Base-by-base conservation (phyloP, 2,888 invertebrate genomes). In the Neelides folsomi region DNA sequence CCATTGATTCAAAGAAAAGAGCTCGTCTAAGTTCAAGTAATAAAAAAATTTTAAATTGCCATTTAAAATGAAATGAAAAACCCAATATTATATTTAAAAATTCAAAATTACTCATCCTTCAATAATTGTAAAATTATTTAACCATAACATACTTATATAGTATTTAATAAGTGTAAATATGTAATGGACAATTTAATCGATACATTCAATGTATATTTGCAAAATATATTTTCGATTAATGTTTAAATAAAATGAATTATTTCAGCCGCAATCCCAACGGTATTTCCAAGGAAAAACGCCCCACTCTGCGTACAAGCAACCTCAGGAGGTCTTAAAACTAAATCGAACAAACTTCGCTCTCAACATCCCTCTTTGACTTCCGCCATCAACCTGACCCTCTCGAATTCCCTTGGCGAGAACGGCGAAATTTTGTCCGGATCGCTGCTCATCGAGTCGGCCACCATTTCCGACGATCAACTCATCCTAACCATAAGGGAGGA, bases 11-110 rank as follows among this genome's bases (percentile, higher is more conserved):
- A 2, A 64, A 62, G 42, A 64, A 62, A 47, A 36, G 64, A 49
- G 64, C 64, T n/a, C 54, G 64, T 16, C 55, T 64, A 1, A 64
- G 56, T 54, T 57, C 61, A 37, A 61, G 64, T 64, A 56, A n/a
- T n/a, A n/a, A n/a, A n/a, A n/a, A n/a, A 55, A 55, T 42, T n/a
- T 19, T 27, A 27, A 27, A 5, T 27, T 7, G 27, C 27, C 27
- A 27, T 27, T 27, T 27, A n/a, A n/a, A n/a, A n/a, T n/a, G n/a
- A n/a, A n/a, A n/a, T n/a, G n/a, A n/a, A n/a, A n/a, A n/a, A n/a
- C n/a, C n/a, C n/a, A n/a, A n/a, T n/a, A n/a, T n/a, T n/a, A n/a
- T n/a, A n/a, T n/a, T n/a, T n/a, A n/a, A n/a, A n/a, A n/a, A n/a
- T n/a, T n/a, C n/a, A n/a, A n/a, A n/a, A n/a, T n/a, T n/a, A n/a